Base-by-base conservation (phyloP, 2,888 invertebrate genomes). In the Noctua janthe region DNA sequence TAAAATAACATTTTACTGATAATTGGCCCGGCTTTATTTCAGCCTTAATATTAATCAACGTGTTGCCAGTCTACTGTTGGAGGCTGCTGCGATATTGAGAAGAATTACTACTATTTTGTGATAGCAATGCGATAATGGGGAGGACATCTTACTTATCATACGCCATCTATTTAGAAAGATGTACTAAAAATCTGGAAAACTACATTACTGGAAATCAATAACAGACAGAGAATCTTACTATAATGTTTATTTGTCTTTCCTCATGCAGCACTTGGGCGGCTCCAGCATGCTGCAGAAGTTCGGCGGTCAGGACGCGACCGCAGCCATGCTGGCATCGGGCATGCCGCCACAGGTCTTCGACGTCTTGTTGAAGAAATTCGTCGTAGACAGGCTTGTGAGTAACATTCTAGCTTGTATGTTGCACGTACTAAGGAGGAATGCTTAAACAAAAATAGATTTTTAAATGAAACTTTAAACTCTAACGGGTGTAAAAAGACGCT, bases 281-380 rank as follows among this genome's bases (percentile, higher is more conserved):
- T 5, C 80, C 7, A 43, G 35, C 11, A 70, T 78, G 11, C 79
- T 88, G 56, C 39, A 66, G 66, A 13, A 74, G 64, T 43, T 70
- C 29, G 82, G 35, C 1, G 88, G 89, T 2, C 11, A n/a, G 1
- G 88, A 88, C 67, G 88, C 88, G 1, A 89, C 56, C 4, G 70
- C 54, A 1, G 88, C 76, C 69, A 88, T 88, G 83, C 75, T 43
- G 1, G 74, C 82, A 0, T 59, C 88, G 20, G 83, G 88, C 64
- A 88, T 88, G 88, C 85, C 88, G 1, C 49, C 43, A 0, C 66
- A n/a, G 5, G 87, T 89, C 23, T 89, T 81, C 64, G 74, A 81
- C 13, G 7, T 35, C 6, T 66, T 81, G n/a, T n/a, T 89, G 13
- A 64, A n/a, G 35, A 82, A 59, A 66, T 88, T 88, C 59, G 56